These are phyloP conservation scores for Amphipyra tragopoginis DNA, from an alignment of 2,888 invertebrate species.

Conservation along the genomic window DNA sequence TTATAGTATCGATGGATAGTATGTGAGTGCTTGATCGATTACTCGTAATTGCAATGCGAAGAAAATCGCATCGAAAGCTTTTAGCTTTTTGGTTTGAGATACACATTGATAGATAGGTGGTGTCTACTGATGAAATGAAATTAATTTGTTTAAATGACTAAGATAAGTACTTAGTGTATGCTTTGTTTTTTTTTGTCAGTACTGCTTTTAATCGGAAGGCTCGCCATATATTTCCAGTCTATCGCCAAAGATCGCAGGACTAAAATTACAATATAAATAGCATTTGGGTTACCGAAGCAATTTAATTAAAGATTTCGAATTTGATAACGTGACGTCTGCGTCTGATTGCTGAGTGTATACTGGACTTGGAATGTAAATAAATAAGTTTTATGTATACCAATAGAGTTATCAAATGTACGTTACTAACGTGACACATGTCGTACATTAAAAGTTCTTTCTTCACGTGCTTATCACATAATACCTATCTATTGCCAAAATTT, in stretches of 20 bases:
- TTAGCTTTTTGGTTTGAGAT: constrained; percentile 24
- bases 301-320: constrained; percentile 10
- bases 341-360: neutral
- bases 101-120: constrained; percentile 29
- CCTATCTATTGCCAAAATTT: neutral
- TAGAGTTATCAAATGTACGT: neutral
- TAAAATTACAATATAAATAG: neutral
- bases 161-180: neutral
- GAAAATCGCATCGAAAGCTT: constrained; percentile 42
- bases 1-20: constrained; percentile 52
- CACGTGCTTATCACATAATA: constrained; percentile 1
- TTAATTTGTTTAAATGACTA: constrained; percentile 22
- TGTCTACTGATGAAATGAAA: constrained; percentile 8
- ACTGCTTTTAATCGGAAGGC: constrained; percentile 8
- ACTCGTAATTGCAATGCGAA: constrained; percentile 32
- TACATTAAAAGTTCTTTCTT: constrained; percentile 1
- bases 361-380: neutral
- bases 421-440: constrained; percentile 5
- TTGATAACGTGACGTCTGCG: neutral
- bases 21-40: constrained; percentile 51
- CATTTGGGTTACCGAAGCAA: neutral
- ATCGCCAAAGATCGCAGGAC: neutral
- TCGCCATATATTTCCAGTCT: neutral
- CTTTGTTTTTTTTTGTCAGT: neutral
- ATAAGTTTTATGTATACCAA: neutral